Evolutionary conservation across 2,113 vertebrate species (phyloP).

Genomic region (Sturnus vulgaris): DNA sequence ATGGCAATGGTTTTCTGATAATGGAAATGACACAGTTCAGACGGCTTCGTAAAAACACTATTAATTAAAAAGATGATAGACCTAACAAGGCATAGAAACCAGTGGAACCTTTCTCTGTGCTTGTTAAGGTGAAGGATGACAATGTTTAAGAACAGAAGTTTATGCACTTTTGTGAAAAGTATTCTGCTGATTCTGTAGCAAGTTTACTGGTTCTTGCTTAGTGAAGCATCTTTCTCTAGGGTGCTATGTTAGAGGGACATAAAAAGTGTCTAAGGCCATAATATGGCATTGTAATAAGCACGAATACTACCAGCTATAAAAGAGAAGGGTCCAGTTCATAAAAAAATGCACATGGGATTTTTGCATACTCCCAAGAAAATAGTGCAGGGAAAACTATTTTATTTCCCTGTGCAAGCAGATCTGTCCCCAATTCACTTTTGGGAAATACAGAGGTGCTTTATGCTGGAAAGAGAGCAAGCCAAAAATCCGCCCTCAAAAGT

Average conservation of each 20-base stretch:
- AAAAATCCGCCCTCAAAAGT: neutral
- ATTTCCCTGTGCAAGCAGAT: slow-evolving; percentile 49
- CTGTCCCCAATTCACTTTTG: neutral
- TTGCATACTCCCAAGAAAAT: slow-evolving; percentile 45
- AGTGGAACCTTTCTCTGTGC: slow-evolving; percentile 74
- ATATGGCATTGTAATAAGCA: slow-evolving; percentile 63
- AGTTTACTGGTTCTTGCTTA: slow-evolving; percentile 60
- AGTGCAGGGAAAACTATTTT: slow-evolving; percentile 24
- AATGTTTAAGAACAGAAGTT: slow-evolving; percentile 65
- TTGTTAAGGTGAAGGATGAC: slow-evolving; percentile 77
- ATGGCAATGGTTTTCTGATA: slow-evolving; percentile 95
- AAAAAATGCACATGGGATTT: slow-evolving; percentile 67
- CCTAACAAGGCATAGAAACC: slow-evolving; percentile 93
- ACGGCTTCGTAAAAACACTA: slow-evolving; percentile 98
- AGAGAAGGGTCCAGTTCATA: slow-evolving; percentile 68
- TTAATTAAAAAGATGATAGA: slow-evolving; percentile 99
- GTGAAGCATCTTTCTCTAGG: slow-evolving; percentile 61
- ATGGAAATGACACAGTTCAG: slow-evolving; percentile 99
- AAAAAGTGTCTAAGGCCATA: slow-evolving; percentile 62
- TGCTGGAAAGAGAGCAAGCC: neutral
- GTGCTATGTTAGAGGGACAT: slow-evolving; percentile 45
- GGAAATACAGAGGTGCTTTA: slow-evolving; percentile 25
- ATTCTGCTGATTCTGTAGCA: slow-evolving; percentile 29
- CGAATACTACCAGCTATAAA: slow-evolving; percentile 58
- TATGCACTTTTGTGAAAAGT: slow-evolving; percentile 54